phyloP scores from a whole-genome alignment of 1,140 invertebrate genomes.

The Pseudoatta argentina region DNA sequence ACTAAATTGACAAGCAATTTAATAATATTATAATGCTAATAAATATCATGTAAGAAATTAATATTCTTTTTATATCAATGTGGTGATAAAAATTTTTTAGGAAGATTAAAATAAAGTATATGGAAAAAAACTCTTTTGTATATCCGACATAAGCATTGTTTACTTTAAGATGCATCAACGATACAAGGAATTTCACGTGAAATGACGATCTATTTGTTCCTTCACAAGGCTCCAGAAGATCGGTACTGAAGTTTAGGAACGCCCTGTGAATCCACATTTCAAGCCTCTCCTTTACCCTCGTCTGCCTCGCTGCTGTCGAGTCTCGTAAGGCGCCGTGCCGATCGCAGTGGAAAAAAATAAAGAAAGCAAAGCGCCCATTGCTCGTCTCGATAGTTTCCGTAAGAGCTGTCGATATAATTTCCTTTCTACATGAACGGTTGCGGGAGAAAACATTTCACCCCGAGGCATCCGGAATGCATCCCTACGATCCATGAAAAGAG shows the following conservation, averaged over 20 bases:
- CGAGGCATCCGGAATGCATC: slow-evolving; percentile 44
- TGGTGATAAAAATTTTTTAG: not conserved
- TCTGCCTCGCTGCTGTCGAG: slow-evolving; percentile 23
- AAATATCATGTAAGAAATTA: too few relatives aligned
- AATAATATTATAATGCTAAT: too few relatives aligned
- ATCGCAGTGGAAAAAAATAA: slow-evolving; percentile 42
- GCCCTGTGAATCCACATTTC: slow-evolving; percentile 31
- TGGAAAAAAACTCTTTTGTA: not conserved
- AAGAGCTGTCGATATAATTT: slow-evolving; percentile 68
- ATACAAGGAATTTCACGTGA: slow-evolving; percentile 11
- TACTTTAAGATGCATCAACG: slow-evolving; percentile 29
- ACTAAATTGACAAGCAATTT: too few relatives aligned
- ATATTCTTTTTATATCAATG: too few relatives aligned
- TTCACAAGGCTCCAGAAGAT: slow-evolving; percentile 9
- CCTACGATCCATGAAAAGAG: slow-evolving; percentile 25
- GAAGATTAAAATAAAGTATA: not conserved
- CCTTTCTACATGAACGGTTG: slow-evolving; percentile 46
- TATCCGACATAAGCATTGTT: not conserved
- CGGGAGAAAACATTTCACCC: slow-evolving; percentile 52
- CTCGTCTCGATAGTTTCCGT: slow-evolving; percentile 46
- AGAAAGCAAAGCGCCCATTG: slow-evolving; percentile 44
- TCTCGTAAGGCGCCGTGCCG: slow-evolving; percentile 44
- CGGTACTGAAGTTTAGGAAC: slow-evolving; percentile 34
- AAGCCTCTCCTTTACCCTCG: slow-evolving; percentile 33
- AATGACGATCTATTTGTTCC: slow-evolving; percentile 25